phyloP scores from a whole-genome alignment of 2,797 vertebrate species.

The Chloroceryle amazona region DNA sequence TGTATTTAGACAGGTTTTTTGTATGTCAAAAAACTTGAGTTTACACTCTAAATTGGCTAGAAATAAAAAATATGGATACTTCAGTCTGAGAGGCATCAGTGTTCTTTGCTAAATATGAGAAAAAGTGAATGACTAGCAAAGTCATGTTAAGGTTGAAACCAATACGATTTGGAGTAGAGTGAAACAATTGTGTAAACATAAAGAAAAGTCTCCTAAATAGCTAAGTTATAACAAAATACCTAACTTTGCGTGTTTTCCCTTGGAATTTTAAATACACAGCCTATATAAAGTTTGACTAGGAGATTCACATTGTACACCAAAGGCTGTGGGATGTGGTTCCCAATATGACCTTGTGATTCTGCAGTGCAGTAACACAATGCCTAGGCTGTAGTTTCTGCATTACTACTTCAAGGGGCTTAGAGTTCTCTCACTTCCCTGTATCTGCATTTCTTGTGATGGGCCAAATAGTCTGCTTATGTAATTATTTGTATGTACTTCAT shows the following conservation, averaged over 20 bases:
- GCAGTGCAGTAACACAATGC: accelerated
- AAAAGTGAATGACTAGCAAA: background rate
- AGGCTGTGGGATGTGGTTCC: background rate
- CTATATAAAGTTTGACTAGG: background rate
- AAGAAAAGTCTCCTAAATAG: background rate
- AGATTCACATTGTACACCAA: accelerated
- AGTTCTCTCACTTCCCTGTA: background rate
- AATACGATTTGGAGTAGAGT: background rate
- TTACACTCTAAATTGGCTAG: background rate
- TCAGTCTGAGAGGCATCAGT: background rate
- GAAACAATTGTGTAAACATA: background rate
- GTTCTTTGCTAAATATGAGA: background rate
- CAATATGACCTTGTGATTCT: background rate
- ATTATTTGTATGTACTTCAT: background rate
- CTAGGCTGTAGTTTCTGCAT: background rate
- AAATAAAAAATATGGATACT: background rate
- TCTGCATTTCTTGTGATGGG: background rate
- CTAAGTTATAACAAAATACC: background rate
- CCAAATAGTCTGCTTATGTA: background rate
- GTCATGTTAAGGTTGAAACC: background rate
- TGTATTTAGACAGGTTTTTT: accelerated
- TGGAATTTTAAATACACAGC: background rate
- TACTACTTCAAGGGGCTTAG: background rate
- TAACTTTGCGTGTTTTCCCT: background rate
- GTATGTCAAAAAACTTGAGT: background rate